A percentile compares a stretch with the other conserved stretches of the same genome.
phyloP scores from a whole-genome alignment of 2,888 invertebrate species.

The Cecidostiba fungosa region DNA sequence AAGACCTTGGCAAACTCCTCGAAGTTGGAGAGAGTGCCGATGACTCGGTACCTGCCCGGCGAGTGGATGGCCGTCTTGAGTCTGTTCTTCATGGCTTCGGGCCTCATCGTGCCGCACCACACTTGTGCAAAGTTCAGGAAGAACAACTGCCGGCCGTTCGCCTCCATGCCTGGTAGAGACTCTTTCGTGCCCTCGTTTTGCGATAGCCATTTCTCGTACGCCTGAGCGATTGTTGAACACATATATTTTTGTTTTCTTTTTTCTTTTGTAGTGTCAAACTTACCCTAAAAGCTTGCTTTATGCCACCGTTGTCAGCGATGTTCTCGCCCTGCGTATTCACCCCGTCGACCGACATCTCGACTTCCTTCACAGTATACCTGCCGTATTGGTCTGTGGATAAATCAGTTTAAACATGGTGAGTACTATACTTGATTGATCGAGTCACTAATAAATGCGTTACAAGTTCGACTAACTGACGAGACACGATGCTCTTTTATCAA shows the following conservation, averaged over 20 bases:
- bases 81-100: conserved; percentile 90
- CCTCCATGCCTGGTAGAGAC: conserved; percentile 87
- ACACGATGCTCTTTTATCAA: conserved; percentile 89
- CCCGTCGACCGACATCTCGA: conserved; percentile 88
- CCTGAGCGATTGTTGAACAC: conserved; percentile 79
- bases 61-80: conserved; percentile 92
- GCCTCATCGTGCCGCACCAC: conserved; percentile 91
- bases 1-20: conserved; percentile 89
- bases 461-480: conserved; percentile 82
- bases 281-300: conserved; percentile 91
- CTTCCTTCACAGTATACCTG: conserved; percentile 90
- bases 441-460: background rate
- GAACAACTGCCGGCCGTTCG: conserved; percentile 91
- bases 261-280: conserved; percentile 52
- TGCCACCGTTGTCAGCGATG: conserved; percentile 97
- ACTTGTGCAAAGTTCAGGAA: conserved; percentile 95
- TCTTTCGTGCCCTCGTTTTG: conserved; percentile 84
- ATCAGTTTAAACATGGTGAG: background rate
- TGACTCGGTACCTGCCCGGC: conserved; percentile 90
- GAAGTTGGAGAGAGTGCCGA: conserved; percentile 90
- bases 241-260: background rate
- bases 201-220: conserved; percentile 89
- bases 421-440: background rate
- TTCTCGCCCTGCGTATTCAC: conserved; percentile 94
- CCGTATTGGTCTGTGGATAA: conserved; percentile 87